Percentiles rank a stretch among this genome's conserved stretches.
Evolutionary conservation across 64 coral and sea anemone genomes (phyloP).

Genomic region (Montipora cactus): DNA sequence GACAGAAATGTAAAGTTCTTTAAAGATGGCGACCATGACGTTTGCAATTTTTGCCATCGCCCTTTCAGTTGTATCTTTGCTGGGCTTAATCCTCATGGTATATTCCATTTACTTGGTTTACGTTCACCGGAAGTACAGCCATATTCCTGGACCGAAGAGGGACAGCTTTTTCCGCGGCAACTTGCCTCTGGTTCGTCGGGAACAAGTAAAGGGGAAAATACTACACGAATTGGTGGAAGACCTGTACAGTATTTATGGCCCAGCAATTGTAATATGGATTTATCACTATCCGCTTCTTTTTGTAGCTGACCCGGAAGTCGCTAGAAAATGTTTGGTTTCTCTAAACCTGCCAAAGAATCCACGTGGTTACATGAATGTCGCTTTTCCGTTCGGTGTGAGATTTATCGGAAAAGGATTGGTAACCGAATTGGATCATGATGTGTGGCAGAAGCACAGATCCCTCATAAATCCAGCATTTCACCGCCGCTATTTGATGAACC

Average conservation of each 20-base stretch:
- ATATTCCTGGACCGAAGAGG: constrained; percentile 71
- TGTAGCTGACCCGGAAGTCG: constrained; percentile 56
- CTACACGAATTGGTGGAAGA: constrained; percentile 2
- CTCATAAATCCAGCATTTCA: constrained; percentile 86
- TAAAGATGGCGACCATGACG: not conserved
- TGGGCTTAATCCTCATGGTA: not conserved
- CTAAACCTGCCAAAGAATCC: constrained; percentile 56
- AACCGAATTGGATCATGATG: constrained; percentile 41
- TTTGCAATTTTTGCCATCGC: not conserved
- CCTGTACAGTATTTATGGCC: constrained; percentile 41
- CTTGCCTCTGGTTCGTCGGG: not conserved
- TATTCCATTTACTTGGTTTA: constrained; percentile 54
- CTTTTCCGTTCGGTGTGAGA: constrained; percentile 42
- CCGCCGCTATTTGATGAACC: constrained; percentile 79
- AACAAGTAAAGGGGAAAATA: constrained; percentile 1
- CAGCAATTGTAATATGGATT: constrained; percentile 54
- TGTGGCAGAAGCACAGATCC: constrained; percentile 72
- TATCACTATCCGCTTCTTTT: constrained; percentile 36
- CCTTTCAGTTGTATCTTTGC: not conserved
- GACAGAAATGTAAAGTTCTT: too few relatives aligned
- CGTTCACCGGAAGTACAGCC: constrained; percentile 69
- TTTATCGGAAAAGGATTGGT: constrained; percentile 63
- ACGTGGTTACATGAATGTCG: not conserved
- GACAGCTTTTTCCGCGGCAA: constrained; percentile 64
- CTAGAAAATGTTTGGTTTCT: constrained; percentile 49